A percentile compares a stretch with the other conserved stretches of the same genome.
Evolutionary conservation across 2,113 vertebrate genomes (phyloP).

Genomic region (Psittacara wagleri): DNA sequence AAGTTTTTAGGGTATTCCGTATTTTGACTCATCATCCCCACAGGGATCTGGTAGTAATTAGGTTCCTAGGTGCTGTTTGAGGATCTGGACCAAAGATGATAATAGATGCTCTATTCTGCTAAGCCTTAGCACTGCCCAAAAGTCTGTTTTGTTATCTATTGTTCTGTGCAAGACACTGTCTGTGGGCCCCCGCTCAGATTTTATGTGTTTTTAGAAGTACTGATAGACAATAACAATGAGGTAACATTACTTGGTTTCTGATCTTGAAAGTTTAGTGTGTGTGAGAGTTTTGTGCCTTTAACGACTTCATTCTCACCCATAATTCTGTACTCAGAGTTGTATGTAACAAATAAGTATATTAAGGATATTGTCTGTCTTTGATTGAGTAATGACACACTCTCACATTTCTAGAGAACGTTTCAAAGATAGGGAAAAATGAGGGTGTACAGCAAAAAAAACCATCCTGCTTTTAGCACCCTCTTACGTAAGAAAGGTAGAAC

Average conservation of each 20-base stretch:
- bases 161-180: neutral
- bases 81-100: neutral
- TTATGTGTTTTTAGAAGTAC: neutral
- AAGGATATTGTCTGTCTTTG: neutral
- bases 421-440: neutral
- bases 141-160: fast-evolving
- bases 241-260: neutral
- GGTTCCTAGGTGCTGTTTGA: neutral
- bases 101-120: neutral
- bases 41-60: neutral
- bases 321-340: neutral
- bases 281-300: neutral
- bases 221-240: neutral
- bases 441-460: neutral
- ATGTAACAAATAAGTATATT: neutral
- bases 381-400: neutral
- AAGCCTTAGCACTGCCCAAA: neutral
- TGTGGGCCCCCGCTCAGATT: neutral
- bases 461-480: neutral
- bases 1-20: neutral
- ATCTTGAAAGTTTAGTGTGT: neutral
- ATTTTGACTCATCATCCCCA: neutral
- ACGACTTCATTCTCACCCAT: neutral
- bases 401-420: neutral
- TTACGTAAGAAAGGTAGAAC: neutral